Evolutionary conservation across 2,113 vertebrate genomes (phyloP).

Genomic region (Sphaerodactylus townsendi): DNA sequence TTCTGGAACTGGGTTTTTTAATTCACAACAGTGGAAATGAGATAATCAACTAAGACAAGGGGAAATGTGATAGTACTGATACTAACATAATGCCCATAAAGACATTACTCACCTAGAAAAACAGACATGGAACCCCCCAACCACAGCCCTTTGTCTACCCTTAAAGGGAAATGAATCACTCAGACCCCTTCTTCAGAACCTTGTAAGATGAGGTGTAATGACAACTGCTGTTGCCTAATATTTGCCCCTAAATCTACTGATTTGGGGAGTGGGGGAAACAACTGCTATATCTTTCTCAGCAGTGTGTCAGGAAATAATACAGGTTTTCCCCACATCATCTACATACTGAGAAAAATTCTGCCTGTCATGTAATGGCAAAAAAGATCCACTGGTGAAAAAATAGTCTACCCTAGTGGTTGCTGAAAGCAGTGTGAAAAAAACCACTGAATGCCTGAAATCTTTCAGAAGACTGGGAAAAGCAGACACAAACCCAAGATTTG

Average conservation of each 20-base stretch:
- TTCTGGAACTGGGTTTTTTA: rapidly evolving
- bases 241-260: neutral
- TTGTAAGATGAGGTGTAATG: neutral
- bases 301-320: neutral
- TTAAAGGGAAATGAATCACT: neutral
- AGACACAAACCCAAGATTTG: neutral
- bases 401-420: neutral
- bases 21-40: neutral
- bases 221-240: neutral
- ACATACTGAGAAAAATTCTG: neutral
- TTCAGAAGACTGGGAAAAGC: neutral
- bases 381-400: neutral
- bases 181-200: neutral
- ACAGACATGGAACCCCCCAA: neutral
- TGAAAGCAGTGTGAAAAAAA: neutral
- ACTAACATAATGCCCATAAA: neutral
- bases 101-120: neutral
- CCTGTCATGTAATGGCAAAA: neutral
- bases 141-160: neutral
- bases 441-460: neutral
- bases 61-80: neutral
- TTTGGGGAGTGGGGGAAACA: no score
- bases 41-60: neutral
- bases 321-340: neutral
- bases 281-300: neutral